These are phyloP conservation scores for Drosophila conformis DNA, from an alignment of 2,888 invertebrate genomes.

Conservation along the genomic window DNA sequence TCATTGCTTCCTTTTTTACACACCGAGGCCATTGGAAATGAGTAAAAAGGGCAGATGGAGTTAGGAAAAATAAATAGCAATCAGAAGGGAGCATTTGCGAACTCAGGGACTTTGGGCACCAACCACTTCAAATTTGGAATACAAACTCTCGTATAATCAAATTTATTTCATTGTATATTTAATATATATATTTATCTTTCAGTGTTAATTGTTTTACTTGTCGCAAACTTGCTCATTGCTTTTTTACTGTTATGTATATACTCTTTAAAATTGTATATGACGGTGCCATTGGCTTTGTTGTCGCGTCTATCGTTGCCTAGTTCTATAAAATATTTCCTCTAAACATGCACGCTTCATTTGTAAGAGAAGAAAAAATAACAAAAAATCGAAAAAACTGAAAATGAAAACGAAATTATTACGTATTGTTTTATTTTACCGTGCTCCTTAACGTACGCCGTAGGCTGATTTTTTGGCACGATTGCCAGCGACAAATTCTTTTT, in stretches of 20 bases:
- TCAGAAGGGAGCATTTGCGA: not conserved
- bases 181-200: too few species aligned
- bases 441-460: slow-evolving; percentile 25
- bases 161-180: not conserved
- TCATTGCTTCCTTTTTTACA: not conserved
- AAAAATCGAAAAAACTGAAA: not conserved
- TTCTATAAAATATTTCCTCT: slow-evolving; percentile 54
- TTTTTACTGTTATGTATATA: slow-evolving; percentile 7
- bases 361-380: slow-evolving; percentile 24
- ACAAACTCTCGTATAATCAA: too few species aligned
- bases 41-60: not conserved
- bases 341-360: slow-evolving; percentile 81
- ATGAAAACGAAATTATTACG: slow-evolving; percentile 42
- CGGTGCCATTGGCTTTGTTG: slow-evolving; percentile 25
- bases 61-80: not conserved
- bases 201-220: not conserved
- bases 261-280: slow-evolving; percentile 46
- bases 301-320: slow-evolving; percentile 33
- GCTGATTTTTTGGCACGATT: slow-evolving; percentile 63
- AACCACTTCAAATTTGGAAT: not conserved
- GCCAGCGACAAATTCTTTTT: slow-evolving; percentile 12
- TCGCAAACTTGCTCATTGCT: slow-evolving; percentile 2
- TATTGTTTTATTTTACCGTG: slow-evolving; percentile 43
- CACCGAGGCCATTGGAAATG: not conserved
- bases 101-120: not conserved